Evolutionary conservation across 2,113 vertebrate genomes (phyloP).

Genomic region (Pluvialis apricaria): DNA sequence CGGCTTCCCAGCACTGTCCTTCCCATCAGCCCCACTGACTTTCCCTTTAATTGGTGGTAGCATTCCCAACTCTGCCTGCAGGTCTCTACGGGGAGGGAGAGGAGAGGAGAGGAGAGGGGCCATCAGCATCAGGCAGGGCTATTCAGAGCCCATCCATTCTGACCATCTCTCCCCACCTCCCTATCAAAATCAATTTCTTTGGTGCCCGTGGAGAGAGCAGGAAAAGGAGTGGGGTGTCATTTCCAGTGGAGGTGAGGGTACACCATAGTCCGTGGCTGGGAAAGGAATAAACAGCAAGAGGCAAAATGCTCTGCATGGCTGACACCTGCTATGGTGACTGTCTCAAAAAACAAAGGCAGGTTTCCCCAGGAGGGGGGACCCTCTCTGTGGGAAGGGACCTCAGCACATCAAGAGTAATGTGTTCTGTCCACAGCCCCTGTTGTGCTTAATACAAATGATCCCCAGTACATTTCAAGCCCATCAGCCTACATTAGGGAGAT

Average conservation of each 20-base stretch:
- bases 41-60: neutral
- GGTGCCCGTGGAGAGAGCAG: neutral
- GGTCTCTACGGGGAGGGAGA: neutral
- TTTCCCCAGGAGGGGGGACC: neutral
- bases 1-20: neutral
- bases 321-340: neutral
- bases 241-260: neutral
- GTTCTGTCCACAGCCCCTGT: neutral
- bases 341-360: neutral
- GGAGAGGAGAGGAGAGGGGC: neutral
- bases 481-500: neutral
- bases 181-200: slow-evolving; percentile 2
- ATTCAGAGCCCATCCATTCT: neutral
- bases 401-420: neutral
- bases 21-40: neutral
- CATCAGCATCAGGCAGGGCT: neutral
- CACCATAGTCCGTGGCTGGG: neutral
- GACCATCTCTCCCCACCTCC: neutral
- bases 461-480: neutral
- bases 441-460: neutral
- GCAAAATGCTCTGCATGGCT: neutral
- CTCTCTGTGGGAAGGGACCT: neutral
- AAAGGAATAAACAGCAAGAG: neutral
- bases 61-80: neutral
- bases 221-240: neutral